Conservation (phyloP, 2,113 vertebrate genomes). For the Callithrix jacchus region DNA sequence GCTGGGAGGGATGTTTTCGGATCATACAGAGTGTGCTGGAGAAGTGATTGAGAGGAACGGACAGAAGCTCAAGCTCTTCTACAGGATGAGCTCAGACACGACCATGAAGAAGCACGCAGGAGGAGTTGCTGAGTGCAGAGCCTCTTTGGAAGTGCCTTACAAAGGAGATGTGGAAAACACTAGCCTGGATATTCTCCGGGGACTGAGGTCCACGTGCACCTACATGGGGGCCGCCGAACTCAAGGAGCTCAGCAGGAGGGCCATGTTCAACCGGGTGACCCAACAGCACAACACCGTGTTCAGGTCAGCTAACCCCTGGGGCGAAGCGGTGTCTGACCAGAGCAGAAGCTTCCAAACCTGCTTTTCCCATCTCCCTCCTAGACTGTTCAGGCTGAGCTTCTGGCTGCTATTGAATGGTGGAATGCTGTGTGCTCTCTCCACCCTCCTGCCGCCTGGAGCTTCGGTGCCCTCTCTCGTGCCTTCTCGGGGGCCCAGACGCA, state of each 20-base stretch:
- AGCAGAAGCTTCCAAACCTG: neutral
- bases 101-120: too few relatives aligned
- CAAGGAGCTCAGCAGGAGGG: conserved; percentile 96
- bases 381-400: neutral
- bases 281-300: conserved; percentile 95
- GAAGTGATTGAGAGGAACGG: too few relatives aligned
- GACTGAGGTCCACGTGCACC: conserved; percentile 97
- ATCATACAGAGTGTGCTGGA: too few relatives aligned
- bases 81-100: too few relatives aligned
- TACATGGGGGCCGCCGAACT: conserved; percentile 98
- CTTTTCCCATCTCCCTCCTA: neutral
- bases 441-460: neutral
- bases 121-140: conserved; percentile 81
- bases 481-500: neutral
- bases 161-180: conserved; percentile 93
- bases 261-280: conserved; percentile 97
- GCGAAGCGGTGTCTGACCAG: fast-evolving
- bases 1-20: too few relatives aligned
- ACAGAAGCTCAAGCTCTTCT: too few relatives aligned
- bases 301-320: conserved; percentile 85
- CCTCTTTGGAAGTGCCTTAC: conserved; percentile 96
- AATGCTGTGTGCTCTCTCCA: neutral
- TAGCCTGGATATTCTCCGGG: conserved; percentile 93
- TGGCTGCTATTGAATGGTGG: neutral
- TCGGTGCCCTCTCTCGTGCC: conserved; percentile 8